phyloP scores from a whole-genome alignment of 2,888 invertebrate genomes.

The Drosophila neonasuta region DNA sequence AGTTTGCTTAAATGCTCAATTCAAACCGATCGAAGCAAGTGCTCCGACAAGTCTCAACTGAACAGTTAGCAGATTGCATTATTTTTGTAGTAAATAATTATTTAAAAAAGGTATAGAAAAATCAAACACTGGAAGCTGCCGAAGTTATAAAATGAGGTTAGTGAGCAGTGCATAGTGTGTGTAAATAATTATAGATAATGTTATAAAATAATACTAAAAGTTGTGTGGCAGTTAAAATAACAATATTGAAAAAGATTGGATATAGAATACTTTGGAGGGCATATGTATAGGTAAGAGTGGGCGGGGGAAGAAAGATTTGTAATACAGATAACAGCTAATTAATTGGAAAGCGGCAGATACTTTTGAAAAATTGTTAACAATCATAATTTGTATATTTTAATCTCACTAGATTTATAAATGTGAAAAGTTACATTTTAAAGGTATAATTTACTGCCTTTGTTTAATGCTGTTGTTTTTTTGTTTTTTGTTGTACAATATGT shows the following conservation, averaged over 20 bases:
- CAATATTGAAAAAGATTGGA: conserved; percentile 15
- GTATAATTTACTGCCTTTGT: conserved; percentile 44
- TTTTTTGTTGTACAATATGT: conserved; percentile 37
- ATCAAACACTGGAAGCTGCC: conserved; percentile 60
- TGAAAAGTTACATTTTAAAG: conserved; percentile 49
- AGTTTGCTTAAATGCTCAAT: conserved; percentile 14
- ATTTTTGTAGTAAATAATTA: conserved; percentile 9
- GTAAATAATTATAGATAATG: conserved; percentile 16
- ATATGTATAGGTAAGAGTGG: conserved; percentile 20
- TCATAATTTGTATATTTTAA: conserved; percentile 19
- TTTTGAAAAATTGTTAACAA: conserved; percentile 29
- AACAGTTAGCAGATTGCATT: conserved; percentile 23
- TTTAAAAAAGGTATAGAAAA: conserved; percentile 32
- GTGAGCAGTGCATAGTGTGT: conserved; percentile 24
- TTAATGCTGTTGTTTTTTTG: conserved; percentile 30
- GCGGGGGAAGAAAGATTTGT: conserved; percentile 15
- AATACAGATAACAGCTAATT: conserved; percentile 29
- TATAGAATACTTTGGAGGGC: conserved; percentile 67
- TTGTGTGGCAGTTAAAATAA: conserved; percentile 54
- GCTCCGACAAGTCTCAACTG: not conserved
- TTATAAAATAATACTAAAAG: conserved; percentile 57
- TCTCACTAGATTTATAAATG: conserved; percentile 47
- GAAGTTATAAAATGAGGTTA: conserved; percentile 39
- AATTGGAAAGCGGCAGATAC: conserved; percentile 42
- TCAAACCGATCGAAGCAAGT: conserved; percentile 17